Evolutionary conservation across 37 sponge, comb jelly and placozoan genomes (phyloP).

Genomic region (Halisarca cf. caerulea): DNA sequence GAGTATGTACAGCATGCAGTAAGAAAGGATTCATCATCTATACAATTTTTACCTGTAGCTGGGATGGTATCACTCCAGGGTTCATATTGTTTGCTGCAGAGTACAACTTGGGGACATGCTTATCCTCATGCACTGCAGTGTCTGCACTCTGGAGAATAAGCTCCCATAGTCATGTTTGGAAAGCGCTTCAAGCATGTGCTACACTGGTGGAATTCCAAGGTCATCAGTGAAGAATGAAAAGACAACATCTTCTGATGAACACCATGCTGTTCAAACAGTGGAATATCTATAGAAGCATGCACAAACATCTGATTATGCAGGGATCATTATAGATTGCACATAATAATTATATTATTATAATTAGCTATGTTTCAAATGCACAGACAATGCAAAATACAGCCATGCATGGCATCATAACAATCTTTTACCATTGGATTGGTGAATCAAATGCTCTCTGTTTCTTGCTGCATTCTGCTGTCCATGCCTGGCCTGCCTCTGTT

Average conservation of each 20-base stretch:
- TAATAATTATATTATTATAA: too few species aligned
- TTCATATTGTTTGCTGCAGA: conserved; percentile 29
- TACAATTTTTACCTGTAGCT: conserved; percentile 24
- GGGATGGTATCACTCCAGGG: conserved; percentile 35
- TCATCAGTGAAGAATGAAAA: background rate
- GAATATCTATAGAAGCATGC: too few species aligned
- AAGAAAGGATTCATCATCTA: background rate
- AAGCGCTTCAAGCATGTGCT: background rate
- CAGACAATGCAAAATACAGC: too few species aligned
- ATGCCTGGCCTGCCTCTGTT: too few species aligned
- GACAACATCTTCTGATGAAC: background rate
- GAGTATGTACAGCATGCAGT: too few species aligned
- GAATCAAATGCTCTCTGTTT: too few species aligned
- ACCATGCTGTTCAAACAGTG: background rate
- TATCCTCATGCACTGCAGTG: conserved; percentile 25
- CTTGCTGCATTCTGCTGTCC: background rate
- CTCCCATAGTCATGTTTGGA: background rate
- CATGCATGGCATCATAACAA: too few species aligned
- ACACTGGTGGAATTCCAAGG: background rate
- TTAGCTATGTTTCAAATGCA: too few species aligned
- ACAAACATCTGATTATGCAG: too few species aligned
- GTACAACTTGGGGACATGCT: conserved; percentile 42
- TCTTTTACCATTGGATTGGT: too few species aligned
- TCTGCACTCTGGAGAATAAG: background rate
- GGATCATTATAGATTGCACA: too few species aligned